Percentiles rank a stretch among this genome's conserved stretches.
Conservation (phyloP, 2,113 vertebrate species). For the Apodemus sylvaticus region DNA sequence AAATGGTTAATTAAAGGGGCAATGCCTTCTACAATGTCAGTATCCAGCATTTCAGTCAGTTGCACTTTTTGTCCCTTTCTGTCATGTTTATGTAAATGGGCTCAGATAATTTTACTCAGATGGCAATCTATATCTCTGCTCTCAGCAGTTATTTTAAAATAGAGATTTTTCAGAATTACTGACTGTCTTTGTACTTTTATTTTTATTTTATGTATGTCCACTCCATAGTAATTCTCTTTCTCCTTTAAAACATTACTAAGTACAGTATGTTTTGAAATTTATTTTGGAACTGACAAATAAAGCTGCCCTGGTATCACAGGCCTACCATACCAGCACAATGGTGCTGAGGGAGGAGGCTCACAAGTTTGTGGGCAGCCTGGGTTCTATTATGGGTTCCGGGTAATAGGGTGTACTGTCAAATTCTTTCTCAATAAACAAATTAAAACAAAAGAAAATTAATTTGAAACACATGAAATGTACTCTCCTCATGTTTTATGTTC, state of each 20-base stretch:
- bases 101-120: no score
- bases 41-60: not conserved
- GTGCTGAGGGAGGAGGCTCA: not conserved
- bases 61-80: not conserved
- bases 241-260: not conserved
- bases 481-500: not conserved
- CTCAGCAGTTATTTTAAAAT: no score
- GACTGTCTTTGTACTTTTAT: not conserved
- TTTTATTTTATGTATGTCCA: not conserved
- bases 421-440: not conserved
- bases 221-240: not conserved
- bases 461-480: not conserved
- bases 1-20: not conserved
- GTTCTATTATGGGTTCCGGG: not conserved
- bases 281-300: slow-evolving; percentile 26
- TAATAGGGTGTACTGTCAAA: not conserved
- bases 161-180: not conserved
- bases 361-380: not conserved
- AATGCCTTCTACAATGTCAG: not conserved
- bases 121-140: no score
- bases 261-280: not conserved
- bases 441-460: not conserved
- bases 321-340: not conserved
- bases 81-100: no score
- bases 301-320: not conserved